A percentile compares a stretch with the other conserved stretches of the same genome.
These are phyloP conservation scores for Pherbina coryleti DNA, from an alignment of 2,888 invertebrate genomes.

Conservation along the genomic window DNA sequence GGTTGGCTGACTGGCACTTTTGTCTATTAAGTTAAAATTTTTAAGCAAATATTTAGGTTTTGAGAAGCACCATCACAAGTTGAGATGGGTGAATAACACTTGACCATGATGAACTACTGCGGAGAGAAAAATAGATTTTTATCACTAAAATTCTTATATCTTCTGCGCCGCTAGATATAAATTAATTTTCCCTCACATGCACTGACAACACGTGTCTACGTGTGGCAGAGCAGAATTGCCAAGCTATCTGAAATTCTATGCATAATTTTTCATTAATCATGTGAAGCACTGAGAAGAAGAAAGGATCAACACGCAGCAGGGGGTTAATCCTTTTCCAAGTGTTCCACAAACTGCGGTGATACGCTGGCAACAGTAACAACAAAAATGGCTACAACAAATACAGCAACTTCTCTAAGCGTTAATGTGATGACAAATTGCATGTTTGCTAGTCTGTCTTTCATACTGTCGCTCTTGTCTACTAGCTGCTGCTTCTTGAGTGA, in stretches of 20 bases:
- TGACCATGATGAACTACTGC: too few relatives aligned
- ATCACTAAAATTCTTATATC: too few relatives aligned
- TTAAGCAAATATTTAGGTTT: too few relatives aligned
- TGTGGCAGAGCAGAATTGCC: neutral
- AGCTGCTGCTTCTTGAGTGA: too few relatives aligned
- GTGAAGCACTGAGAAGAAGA: neutral
- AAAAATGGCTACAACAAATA: neutral
- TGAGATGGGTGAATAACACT: too few relatives aligned
- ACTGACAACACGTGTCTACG: neutral
- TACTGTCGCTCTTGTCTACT: too few relatives aligned
- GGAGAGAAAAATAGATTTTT: too few relatives aligned
- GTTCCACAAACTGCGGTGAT: neutral
- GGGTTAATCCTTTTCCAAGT: conserved; percentile 26
- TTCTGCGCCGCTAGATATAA: neutral
- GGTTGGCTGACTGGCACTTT: too few relatives aligned
- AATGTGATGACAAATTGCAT: neutral
- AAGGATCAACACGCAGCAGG: conserved; percentile 9
- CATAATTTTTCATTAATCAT: neutral
- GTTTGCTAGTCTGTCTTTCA: neutral
- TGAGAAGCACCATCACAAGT: too few relatives aligned
- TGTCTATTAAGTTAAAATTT: too few relatives aligned
- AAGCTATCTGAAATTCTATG: neutral
- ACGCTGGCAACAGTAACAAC: neutral
- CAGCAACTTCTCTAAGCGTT: neutral
- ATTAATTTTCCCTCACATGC: neutral